These are phyloP conservation scores for Grammomys dolichurus DNA, from an alignment of 2,113 vertebrate species.

Conservation along the genomic window DNA sequence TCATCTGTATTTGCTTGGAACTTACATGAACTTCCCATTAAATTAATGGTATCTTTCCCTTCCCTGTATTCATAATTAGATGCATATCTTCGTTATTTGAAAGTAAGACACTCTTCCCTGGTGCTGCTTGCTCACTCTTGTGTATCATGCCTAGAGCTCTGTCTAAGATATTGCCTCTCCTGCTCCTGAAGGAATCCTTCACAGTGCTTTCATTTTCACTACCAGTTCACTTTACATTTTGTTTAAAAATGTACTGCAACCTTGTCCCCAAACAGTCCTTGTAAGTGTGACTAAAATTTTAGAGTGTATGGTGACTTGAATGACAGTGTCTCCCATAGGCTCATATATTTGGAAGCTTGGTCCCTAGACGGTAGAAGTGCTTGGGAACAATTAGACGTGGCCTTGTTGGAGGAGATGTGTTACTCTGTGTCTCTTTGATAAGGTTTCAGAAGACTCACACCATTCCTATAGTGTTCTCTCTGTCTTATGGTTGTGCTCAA, in stretches of 20 bases:
- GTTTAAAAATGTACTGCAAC: neutral
- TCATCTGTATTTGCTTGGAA: neutral
- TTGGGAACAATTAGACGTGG: neutral
- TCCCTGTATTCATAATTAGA: neutral
- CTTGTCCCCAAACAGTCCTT: neutral
- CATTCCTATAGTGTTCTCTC: neutral
- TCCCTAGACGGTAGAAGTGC: neutral
- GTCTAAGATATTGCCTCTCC: neutral
- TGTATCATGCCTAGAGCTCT: too few species aligned
- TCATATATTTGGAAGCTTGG: neutral
- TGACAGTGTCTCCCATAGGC: neutral
- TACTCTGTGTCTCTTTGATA: neutral
- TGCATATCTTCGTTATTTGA: neutral
- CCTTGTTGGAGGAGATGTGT: neutral
- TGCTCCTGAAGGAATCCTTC: neutral
- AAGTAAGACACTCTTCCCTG: neutral
- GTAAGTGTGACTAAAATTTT: neutral
- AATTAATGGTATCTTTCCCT: neutral
- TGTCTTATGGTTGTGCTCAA: neutral
- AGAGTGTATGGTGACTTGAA: neutral
- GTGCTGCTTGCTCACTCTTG: neutral
- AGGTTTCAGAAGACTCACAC: neutral
- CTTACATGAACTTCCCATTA: neutral
- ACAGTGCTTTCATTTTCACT: neutral
- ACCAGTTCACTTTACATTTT: neutral